phyloP scores from a whole-genome alignment of 1,140 invertebrate genomes.

The Drosophila burlai region DNA sequence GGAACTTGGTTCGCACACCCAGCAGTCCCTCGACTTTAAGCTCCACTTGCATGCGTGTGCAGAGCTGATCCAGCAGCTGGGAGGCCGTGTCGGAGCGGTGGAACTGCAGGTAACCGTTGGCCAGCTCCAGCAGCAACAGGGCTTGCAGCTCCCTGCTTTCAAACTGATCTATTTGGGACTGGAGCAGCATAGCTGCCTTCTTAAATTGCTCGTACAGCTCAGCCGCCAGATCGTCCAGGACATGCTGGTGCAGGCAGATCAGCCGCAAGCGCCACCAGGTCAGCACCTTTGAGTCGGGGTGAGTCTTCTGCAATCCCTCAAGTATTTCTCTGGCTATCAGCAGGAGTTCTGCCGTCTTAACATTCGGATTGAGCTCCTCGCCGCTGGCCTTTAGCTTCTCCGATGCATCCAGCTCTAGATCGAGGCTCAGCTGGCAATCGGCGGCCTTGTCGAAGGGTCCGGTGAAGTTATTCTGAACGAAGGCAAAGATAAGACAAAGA shows the following conservation, averaged over 20 bases:
- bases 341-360: constrained; percentile 88
- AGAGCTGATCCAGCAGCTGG: constrained; percentile 88
- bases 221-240: constrained; percentile 90
- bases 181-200: constrained; percentile 87
- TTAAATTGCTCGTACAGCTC: constrained; percentile 88
- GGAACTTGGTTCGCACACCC: constrained; percentile 95
- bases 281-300: constrained; percentile 72
- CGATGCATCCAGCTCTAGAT: constrained; percentile 14
- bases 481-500: constrained; percentile 87
- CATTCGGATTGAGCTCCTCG: constrained; percentile 89
- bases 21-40: constrained; percentile 89
- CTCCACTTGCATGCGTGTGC: constrained; percentile 88
- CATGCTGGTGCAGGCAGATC: constrained; percentile 90
- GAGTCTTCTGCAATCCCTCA: constrained; percentile 84
- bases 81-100: constrained; percentile 90
- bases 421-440: constrained; percentile 23
- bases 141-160: constrained; percentile 86
- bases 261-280: constrained; percentile 91
- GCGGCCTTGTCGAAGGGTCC: constrained; percentile 87
- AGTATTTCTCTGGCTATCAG: constrained; percentile 89
- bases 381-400: constrained; percentile 86
- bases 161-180: constrained; percentile 78
- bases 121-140: constrained; percentile 91
- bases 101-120: constrained; percentile 91
- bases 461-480: constrained; percentile 93